Base-by-base conservation (phyloP, 2,113 vertebrate species). In the Peromyscus maniculatus region DNA sequence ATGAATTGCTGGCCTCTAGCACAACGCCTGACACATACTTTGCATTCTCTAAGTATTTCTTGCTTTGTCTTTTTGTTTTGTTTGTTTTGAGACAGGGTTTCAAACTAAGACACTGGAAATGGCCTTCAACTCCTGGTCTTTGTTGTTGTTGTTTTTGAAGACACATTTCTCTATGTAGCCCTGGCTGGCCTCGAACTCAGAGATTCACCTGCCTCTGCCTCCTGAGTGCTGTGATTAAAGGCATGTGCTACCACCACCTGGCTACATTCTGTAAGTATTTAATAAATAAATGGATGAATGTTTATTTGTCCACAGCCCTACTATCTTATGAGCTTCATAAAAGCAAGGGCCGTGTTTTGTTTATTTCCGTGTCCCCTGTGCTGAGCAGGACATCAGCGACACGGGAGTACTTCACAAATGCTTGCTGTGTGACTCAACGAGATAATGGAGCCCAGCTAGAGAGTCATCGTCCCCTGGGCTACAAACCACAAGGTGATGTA, bases 241-340 rank as follows among this genome's bases (percentile, higher is more conserved):
- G 74, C 43, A 0, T 77, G 43, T 28, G 74, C 39, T 26, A 77
- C 15, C 57, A 84, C 13, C 21, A 64, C 55, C n/a, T 28, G 57
- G 22, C 57, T 26, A 12, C 69, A 33, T 84, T 96, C 28, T 91
- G 33, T 91, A 71, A 46, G 36, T 82, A 79, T 39, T 88, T 93
- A 77, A 83, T 89, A 66, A 91, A 46, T 72, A 87, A 83, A 78
- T 75, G 49, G 52, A 24, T 71, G 28, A 74, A 92, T 88, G 52
- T 90, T 87, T 36, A 52, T 64, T 55, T 49, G 49, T 46, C 43
- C 93, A 39, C 21, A 64, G 17, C n/a, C 22, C 26, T 36, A 79
- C 36, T 88, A 66, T n/a, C 74, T 84, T 91, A 43, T 72, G 57
- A 93, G 62, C 39, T 93, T 89, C 94, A 89, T 80, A 90, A 92